Base-by-base conservation (phyloP, 1,140 invertebrate species). In the Holcopasites calliopsidis region DNA sequence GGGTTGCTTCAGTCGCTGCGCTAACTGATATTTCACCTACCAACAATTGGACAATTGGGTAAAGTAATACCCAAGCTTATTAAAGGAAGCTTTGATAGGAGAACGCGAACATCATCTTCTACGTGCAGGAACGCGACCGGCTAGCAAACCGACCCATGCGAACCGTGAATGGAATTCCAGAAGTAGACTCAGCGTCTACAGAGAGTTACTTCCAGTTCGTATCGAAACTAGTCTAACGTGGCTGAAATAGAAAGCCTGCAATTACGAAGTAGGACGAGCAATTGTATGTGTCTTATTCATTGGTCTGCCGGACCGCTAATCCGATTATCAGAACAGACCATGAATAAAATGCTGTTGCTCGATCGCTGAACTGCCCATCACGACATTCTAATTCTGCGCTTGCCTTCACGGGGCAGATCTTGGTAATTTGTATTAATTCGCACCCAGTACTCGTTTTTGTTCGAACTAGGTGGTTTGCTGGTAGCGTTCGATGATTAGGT, bases 261-360 rank as follows among this genome's bases (percentile, higher is more conserved):
- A 74, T 74, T 74, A 74, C 71, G 49, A 66, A 55, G 28, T 35
- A 33, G 71, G 61, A 74, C 61, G 71, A 74, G 61, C 71, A 74
- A 74, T 74, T 74, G 66, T 55, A 74, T 64, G 38, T 60, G 11
- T 74, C 28, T 40, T 66, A 55, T 74, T 74, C 50, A 66, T 64
- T 21, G 61, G 26, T 18, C 35, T 1, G 16, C 33, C 28, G 28
- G 33, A 54, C 11, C 31, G 16, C 31, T 21, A 23, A 38, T 16
- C 40, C 35, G 61, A 74, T 66, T 66, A 66, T 42, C 40, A 21
- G 55, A 42, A 55, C 50, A 38, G 40, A 10, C 16, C 31, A 0
- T 42, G 28, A 44, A 35, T 21, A 26, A 35, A 42, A 60, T 21
- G 33, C 10, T 10, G 21, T 18, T n/a, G n/a, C n/a, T 7, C 31